Evolutionary conservation across 2,888 invertebrate genomes (phyloP), one percentile per base, ranked within the genome.

Genomic region (Tetranychus piercei): DNA sequence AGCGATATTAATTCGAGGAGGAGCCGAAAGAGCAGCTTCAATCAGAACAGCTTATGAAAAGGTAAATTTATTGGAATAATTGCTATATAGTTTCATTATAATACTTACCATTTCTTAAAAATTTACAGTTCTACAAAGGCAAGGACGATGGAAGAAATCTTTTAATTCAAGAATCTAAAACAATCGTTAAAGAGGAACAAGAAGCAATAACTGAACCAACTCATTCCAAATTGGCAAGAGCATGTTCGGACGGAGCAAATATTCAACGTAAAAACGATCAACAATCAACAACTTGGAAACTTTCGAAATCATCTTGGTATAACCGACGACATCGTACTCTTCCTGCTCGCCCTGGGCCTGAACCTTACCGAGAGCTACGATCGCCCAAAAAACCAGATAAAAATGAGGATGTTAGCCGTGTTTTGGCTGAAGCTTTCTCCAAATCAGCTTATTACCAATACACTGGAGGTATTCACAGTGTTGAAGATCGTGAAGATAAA

Each of bases 341-440:
- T 5, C 69, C 69, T 20, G 69, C 34, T 23, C 69, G 34, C 6
- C 22, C 22, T 23, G 34, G 34, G 18, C 69, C 22, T 6, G 67
- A 22, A 67, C 22, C 20, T 23, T 20, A 23, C 20, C 22, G 20
- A 11, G 69, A 69, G 20, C 11, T 69, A 20, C 69, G 69, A 69
- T 23, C 69, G 22, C 20, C 22, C 20, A 69, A 23, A 22, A 44
- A 44, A 18, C 23, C 71, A 6, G 43, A 34, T 44, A 34, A 71
- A 44, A 45, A 11, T 23, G 45, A 71, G 34, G 71, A 71, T 71
- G 44, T 44, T 45, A 71, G 71, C 43, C 20, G 34, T 34, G 71
- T 43, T 44, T n/a, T 71, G 5, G 71, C 71, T 11, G 71, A 71
- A 23, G 73, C 73, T 6, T 65, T 73, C 44, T 73, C 73, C n/a